A percentile compares a stretch with the other conserved stretches of the same genome.
These are phyloP conservation scores for Thaumatotibia leucotreta DNA, from an alignment of 1,140 invertebrate species.

Conservation along the genomic window DNA sequence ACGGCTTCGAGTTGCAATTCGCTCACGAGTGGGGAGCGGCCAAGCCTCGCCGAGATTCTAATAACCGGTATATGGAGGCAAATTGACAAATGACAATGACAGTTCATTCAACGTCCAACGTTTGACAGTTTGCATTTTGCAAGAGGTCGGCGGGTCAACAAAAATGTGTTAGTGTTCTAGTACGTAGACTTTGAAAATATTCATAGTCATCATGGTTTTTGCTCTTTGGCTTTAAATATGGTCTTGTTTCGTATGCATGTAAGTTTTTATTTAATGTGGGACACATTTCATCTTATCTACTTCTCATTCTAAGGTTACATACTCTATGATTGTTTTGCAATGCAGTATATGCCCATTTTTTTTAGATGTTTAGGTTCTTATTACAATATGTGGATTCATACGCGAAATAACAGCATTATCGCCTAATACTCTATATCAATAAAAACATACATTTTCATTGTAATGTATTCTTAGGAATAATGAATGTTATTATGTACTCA, in stretches of 20 bases:
- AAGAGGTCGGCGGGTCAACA: conserved; percentile 62
- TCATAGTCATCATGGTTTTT: conserved; percentile 60
- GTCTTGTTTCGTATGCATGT: conserved; percentile 56
- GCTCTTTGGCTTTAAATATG: conserved; percentile 54
- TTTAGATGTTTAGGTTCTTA: background rate
- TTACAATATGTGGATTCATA: background rate
- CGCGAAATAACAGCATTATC: background rate
- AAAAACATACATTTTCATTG: background rate
- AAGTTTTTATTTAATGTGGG: conserved; percentile 37
- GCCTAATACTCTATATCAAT: background rate
- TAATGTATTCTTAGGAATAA: background rate
- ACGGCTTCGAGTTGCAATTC: too few species aligned
- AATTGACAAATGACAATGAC: too few species aligned
- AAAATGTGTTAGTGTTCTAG: conserved; percentile 45
- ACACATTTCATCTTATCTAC: conserved; percentile 18
- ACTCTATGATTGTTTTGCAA: background rate
- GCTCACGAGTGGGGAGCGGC: too few species aligned
- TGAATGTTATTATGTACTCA: background rate
- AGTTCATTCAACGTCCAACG: too few species aligned
- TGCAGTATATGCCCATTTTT: background rate
- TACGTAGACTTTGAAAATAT: conserved; percentile 37
- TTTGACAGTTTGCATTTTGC: conserved; percentile 28
- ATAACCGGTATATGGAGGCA: too few species aligned
- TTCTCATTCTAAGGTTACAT: conserved; percentile 25
- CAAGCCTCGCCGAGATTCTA: too few species aligned